Evolutionary conservation across 2,113 vertebrate species (phyloP), one percentile per base, ranked within the genome.

Genomic region (Illadopsis cleaveri): DNA sequence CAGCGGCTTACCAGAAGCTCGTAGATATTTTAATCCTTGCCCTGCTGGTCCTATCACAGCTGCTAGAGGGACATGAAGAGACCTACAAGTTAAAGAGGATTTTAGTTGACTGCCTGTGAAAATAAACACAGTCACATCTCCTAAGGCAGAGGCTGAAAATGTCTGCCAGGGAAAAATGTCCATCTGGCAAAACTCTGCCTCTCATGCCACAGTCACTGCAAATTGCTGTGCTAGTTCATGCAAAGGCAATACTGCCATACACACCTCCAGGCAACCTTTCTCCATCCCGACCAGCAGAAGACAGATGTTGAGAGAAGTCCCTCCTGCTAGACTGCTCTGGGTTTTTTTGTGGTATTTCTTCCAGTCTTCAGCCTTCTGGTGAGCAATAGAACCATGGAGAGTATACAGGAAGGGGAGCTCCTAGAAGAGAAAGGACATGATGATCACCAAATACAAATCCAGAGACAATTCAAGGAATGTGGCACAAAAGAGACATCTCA

Each of bases 41-140:
- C 47, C 65, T 89, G 56, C 76, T 94, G 64, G 79, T 94, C 50
- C 62, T 88, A 64, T 90, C 75, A 56, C 44, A 90, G 72, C 47
- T 91, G 82, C 78, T 88, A 50, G 71, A 84, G 56, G 33, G 37
- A 48, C 38, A 45, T 30, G 82, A 93, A 71, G 85, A 86, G 90
- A 90, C 82, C 90, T 77, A 78, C 37, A 84, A 86, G 88, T 94
- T 90, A 93, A 95, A 95, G 65, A 90, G 86, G 88, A 93, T 96
- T 97, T 94, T 81, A 82, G 73, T 65, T 92, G 94, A 73, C 95
- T 96, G 76, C 60, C 72, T 91, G 85, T 94, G 93, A 92, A 95
- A 96, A 93, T 18, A 92, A 85, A 90, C 80, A 50, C 38, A 82
- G 48, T 51, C n/a, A 61, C 25, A 65, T 94, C 53, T 92, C 87